phyloP scores from a whole-genome alignment of 2,113 vertebrate species.

The Pelvicachromis taeniatus region DNA sequence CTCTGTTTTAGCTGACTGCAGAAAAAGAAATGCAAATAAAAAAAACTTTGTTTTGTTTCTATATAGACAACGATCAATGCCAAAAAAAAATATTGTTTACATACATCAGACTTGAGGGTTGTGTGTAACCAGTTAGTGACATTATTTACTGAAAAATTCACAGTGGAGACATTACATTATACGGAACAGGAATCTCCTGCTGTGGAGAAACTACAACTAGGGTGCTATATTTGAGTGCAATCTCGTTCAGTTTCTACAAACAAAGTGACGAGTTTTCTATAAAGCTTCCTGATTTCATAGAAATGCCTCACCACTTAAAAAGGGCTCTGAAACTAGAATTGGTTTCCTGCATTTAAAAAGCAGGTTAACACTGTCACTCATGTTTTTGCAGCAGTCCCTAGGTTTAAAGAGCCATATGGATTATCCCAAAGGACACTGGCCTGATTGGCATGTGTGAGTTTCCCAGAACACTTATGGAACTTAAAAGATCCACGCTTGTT shows the following conservation, averaged over 20 bases:
- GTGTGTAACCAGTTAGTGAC: neutral
- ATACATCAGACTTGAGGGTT: neutral
- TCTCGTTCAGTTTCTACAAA: neutral
- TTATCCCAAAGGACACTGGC: neutral
- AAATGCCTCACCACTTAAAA: neutral
- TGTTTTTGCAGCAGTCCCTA: neutral
- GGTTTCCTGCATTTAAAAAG: neutral
- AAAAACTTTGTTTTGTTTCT: neutral
- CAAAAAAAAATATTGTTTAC: neutral
- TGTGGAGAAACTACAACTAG: neutral
- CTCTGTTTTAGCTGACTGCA: neutral
- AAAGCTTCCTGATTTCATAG: neutral
- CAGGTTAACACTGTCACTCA: neutral
- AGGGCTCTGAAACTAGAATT: neutral
- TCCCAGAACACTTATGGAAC: neutral
- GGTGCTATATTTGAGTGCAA: neutral
- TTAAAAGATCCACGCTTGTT: neutral
- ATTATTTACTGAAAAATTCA: neutral
- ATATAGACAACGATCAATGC: neutral
- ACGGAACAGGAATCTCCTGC: neutral
- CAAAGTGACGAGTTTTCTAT: neutral
- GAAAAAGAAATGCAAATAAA: neutral
- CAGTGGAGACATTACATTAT: neutral
- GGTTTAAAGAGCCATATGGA: neutral
- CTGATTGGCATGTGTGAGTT: neutral